phyloP scores from a whole-genome alignment of 2,888 invertebrate genomes.

The Rhamnusium bicolor region DNA sequence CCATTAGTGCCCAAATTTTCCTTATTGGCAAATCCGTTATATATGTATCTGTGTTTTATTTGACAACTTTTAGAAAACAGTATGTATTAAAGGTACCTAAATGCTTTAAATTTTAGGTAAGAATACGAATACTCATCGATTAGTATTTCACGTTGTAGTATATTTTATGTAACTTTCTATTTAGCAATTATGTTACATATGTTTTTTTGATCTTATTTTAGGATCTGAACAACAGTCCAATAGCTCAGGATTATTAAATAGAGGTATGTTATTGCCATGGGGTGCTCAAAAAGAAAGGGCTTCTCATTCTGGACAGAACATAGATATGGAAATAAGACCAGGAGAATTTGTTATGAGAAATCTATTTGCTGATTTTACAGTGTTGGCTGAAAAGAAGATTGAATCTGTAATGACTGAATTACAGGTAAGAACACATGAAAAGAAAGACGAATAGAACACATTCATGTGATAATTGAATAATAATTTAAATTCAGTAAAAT shows the following conservation, averaged over 20 bases:
- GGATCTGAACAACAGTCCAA: constrained; percentile 51
- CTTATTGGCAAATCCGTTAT: too few species aligned
- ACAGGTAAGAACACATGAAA: constrained; percentile 74
- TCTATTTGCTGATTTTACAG: constrained; percentile 95
- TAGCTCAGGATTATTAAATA: constrained; percentile 54
- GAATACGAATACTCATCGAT: too few species aligned
- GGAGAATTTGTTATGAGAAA: constrained; percentile 98
- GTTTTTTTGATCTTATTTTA: too few species aligned
- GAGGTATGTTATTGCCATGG: constrained; percentile 86
- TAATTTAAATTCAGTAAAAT: not conserved
- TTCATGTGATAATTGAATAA: not conserved
- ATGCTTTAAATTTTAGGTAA: too few species aligned
- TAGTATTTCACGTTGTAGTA: not conserved
- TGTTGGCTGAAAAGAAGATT: constrained; percentile 96
- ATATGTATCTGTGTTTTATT: too few species aligned
- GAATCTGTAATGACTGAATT: constrained; percentile 95
- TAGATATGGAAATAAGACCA: constrained; percentile 83
- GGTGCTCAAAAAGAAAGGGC: constrained; percentile 83
- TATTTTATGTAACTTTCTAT: too few species aligned
- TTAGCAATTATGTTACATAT: too few species aligned
- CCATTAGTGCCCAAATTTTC: too few species aligned
- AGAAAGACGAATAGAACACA: not conserved
- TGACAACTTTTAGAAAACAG: too few species aligned
- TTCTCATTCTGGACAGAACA: constrained; percentile 65
- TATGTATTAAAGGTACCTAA: too few species aligned